Evolutionary conservation across 2,113 vertebrate genomes (phyloP).

Genomic region (Cebidichthys violaceus): DNA sequence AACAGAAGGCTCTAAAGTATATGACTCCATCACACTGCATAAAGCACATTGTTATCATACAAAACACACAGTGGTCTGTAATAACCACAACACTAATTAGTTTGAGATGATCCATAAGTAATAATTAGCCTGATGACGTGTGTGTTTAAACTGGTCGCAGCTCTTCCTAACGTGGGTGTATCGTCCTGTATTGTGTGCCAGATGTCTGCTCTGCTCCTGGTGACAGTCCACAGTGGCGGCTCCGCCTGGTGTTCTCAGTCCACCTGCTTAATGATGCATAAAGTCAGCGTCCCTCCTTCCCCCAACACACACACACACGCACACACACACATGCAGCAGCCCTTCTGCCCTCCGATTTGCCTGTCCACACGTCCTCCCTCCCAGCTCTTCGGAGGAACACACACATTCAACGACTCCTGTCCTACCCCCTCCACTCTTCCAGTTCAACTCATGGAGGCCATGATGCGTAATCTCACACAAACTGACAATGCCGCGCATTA

Average conservation of each 20-base stretch:
- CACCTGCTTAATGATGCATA: slow-evolving; percentile 81
- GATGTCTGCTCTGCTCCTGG: slow-evolving; percentile 72
- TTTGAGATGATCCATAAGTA: slow-evolving; percentile 50
- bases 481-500: slow-evolving; percentile 71
- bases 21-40: neutral
- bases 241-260: slow-evolving; percentile 72
- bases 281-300: slow-evolving; percentile 66
- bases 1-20: neutral
- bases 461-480: slow-evolving; percentile 73
- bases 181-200: slow-evolving; percentile 67
- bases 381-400: slow-evolving; percentile 35
- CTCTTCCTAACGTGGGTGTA: slow-evolving; percentile 62
- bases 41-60: neutral
- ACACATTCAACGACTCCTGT: slow-evolving; percentile 32
- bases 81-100: slow-evolving; percentile 46
- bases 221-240: slow-evolving; percentile 51
- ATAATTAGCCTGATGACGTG: slow-evolving; percentile 54
- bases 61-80: slow-evolving; percentile 4
- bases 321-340: slow-evolving; percentile 23
- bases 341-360: slow-evolving; percentile 51
- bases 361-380: slow-evolving; percentile 51
- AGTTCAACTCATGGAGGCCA: slow-evolving; percentile 51
- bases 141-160: slow-evolving; percentile 34
- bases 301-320: slow-evolving; percentile 16
- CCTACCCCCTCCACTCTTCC: slow-evolving; percentile 36